Base-by-base conservation (phyloP, 2,113 vertebrate species). In the Xyrauchen texanus region DNA sequence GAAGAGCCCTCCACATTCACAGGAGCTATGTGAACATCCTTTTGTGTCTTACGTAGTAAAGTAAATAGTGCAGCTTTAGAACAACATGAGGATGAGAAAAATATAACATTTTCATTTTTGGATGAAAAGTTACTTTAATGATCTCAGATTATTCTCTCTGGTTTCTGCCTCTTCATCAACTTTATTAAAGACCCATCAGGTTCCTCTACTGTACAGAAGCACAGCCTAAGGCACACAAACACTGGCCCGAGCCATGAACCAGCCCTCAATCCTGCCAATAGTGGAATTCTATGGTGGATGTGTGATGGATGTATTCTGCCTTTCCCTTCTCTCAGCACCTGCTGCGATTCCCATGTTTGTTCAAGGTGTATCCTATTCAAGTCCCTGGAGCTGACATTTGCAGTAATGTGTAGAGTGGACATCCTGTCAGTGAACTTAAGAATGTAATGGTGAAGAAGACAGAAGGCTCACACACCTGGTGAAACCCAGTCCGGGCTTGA, bases 221-320 rank as follows among this genome's bases (percentile, higher is more conserved):
- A 34, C 58, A 63, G 21, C 15, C 10, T 8, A 15, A 63, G 46
- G 45, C 61, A 52, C 55, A 72, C 58, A 62, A 34, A 49, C 16
- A 13, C 15, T n/a, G 21, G 21, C 21, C 21, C 21, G 21, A 34
- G 60, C 72, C 46, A 11, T 63, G 21, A 51, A 44, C n/a, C 57
- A 51, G 71, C 2, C 15, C 5, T 47, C 47, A 63, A 34, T 51
- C 58, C 46, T 74, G 71, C 57, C 57, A 62, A 74, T 49, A 74
- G 58, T 7, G 46, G n/a, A 74, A 47, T 34, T 66, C 49, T 8
- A 34, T 55, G 34, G 52, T 76, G 60, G 60, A 75, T 75, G 62
- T 53, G 49, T 76, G 51, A 76, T 76, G 60, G 72, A 75, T 75
- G 62, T 53, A 62, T 65, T 76, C 45, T 53, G 61, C n/a, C 74